These are phyloP conservation scores for Heliothis peltigera DNA, from an alignment of 2,888 invertebrate species.

Conservation along the genomic window DNA sequence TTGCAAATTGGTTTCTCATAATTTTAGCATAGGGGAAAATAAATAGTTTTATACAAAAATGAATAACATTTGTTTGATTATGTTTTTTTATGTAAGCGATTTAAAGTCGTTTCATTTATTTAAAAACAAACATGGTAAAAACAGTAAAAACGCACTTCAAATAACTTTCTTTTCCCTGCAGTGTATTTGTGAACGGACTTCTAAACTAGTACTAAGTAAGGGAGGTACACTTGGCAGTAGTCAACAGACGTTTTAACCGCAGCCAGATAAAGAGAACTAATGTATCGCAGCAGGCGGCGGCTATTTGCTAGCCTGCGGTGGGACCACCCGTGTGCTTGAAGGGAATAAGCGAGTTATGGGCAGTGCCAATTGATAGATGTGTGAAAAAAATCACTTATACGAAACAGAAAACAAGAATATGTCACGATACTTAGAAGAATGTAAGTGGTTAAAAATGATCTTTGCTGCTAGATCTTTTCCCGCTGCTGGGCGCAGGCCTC, in stretches of 20 bases:
- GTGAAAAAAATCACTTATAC: not conserved
- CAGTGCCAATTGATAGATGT: slow-evolving; percentile 1
- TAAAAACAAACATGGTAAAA: no score
- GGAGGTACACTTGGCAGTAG: slow-evolving; percentile 12
- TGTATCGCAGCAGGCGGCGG: slow-evolving; percentile 43
- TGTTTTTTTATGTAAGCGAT: no score
- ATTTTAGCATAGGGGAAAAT: not conserved
- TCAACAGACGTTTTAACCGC: slow-evolving; percentile 23
- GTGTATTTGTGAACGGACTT: not conserved
- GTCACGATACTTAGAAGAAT: not conserved
- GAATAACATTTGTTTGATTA: not conserved
- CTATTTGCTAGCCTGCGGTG: slow-evolving; percentile 40
- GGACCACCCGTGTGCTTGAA: slow-evolving; percentile 18
- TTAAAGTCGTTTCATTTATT: no score
- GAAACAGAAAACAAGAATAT: not conserved
- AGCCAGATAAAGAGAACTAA: slow-evolving; percentile 40
- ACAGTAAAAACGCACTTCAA: not conserved
- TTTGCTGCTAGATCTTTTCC: no score
- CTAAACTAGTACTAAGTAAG: not conserved
- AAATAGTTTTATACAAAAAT: no score
- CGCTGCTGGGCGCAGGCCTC: no score
- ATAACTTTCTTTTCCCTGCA: not conserved
- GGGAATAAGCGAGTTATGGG: slow-evolving; percentile 7
- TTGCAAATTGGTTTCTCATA: slow-evolving; percentile 13
- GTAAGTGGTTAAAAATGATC: no score